Evolutionary conservation across 2,888 invertebrate genomes (phyloP), one percentile per base, ranked within the genome.

Genomic region (Alsophila aescularia): DNA sequence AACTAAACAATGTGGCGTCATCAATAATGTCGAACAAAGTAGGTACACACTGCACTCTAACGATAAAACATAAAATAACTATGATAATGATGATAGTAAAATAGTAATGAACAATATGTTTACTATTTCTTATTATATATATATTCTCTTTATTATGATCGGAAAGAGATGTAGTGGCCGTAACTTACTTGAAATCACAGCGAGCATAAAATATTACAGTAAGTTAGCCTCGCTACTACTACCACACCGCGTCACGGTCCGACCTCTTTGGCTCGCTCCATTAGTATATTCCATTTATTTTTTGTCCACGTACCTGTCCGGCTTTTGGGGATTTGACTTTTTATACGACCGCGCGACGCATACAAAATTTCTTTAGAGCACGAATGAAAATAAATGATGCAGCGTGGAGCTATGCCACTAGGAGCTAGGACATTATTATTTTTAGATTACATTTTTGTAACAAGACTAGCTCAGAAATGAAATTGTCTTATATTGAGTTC

Each of bases 281-380:
- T 91, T 91, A 91, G 91, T 89, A 87, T 90, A 87, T 91, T 89
- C 89, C 89, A 90, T 91, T 91, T 90, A 90, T 90, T 91, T 90
- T 91, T 90, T 90, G 88, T 90, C 88, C 89, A 85, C 89, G 84
- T 90, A 90, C 89, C 90, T 90, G 91, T 89, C 88, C 84, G 78
- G 87, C 81, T 88, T 89, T 85, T 79, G 85, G 89, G 88, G 87
- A 85, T 87, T 87, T 78, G 77, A 83, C 81, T 87, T 90, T 90
- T 89, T 90, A 80, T 84, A 76, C 77, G 79, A 75, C 79, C 83
- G 83, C 81, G 87, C 89, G 88, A 88, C 90, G 90, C 86, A 90
- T 88, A 89, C 89, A 75, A 81, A 88, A 87, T 90, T 87, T 89
- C 85, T 87, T 87, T 81, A 64, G 80, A 82, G 77, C 77, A 78